phyloP scores from a whole-genome alignment of 2,888 invertebrate genomes.

The Drosophila kokeensis region DNA sequence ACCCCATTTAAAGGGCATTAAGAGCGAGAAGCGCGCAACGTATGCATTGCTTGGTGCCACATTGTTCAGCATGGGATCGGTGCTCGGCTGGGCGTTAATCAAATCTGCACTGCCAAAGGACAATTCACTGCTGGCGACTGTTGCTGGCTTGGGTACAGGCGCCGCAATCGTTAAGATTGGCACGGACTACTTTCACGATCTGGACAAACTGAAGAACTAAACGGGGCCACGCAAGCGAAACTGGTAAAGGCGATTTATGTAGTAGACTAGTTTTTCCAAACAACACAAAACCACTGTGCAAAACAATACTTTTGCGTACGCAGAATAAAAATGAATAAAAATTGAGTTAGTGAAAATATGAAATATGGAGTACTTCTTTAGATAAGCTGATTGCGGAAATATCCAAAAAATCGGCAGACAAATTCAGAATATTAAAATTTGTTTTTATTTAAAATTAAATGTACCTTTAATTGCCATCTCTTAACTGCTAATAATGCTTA shows the following conservation, averaged over 20 bases:
- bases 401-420: background rate
- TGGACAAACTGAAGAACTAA: conserved; percentile 79
- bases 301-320: conserved; percentile 25
- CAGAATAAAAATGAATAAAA: conserved; percentile 46
- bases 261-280: conserved; percentile 35
- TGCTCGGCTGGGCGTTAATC: conserved; percentile 94
- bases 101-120: conserved; percentile 88
- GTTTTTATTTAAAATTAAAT: conserved; percentile 74
- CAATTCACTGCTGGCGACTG: conserved; percentile 78
- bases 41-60: conserved; percentile 90
- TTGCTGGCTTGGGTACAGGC: conserved; percentile 83
- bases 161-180: conserved; percentile 83
- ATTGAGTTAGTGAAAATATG: conserved; percentile 47
- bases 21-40: conserved; percentile 87
- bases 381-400: background rate
- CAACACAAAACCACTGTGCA: conserved; percentile 26
- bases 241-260: conserved; percentile 25
- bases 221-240: background rate
- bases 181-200: conserved; percentile 83
- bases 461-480: conserved; percentile 78
- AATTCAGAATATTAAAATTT: conserved; percentile 58
- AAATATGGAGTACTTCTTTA: background rate
- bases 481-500: conserved; percentile 77
- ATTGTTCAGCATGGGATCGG: conserved; percentile 95
- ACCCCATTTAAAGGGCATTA: conserved; percentile 90